Base-by-base conservation (phyloP, 2,797 vertebrate genomes). In the Cottoperca gobio region DNA sequence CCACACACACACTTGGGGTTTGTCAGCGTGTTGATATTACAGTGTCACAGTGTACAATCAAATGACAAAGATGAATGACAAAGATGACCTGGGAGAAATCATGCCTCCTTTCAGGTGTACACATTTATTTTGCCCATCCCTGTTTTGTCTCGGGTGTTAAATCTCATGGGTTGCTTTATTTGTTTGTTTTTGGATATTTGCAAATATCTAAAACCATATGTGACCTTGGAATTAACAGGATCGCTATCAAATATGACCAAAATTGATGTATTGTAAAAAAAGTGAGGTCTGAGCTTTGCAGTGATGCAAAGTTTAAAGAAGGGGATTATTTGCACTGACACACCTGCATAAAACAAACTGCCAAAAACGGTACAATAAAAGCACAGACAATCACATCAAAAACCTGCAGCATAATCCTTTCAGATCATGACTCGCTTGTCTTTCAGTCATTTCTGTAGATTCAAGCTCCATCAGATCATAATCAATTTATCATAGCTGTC, bases 21-120 rank as follows among this genome's bases (percentile, higher is more conserved):
- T 76, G 67, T 76, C 69, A 53, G 26, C 26, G 0, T 42, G 69
- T 37, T 83, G 84, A 86, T 77, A 88, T 88, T 83, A 79, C 77
- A 75, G n/a, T 26, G 72, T 55, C 81, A 72, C 39, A 45, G 48
- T 58, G 69, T 83, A 76, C 69, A 83, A 70, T 88, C 64, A 74
- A 71, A 68, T 77, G 52, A 79, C 48, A 35, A 84, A 81, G 88
- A 91, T 85, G 76, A 86, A 88, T 64, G 58, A 65, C 50, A 28
- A 68, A 59, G 48, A 72, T n/a, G 80, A 68, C 73, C 24, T 26
- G 23, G 53, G 60, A 76, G 59, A 84, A 82, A 89, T 89, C 83
- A 83, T 17, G 50, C 14, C 49, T 26, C 50, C 8, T 33, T 10
- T 53, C 8, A 10, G 33, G 17, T 52, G 49, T 16, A 28, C 24